Base-by-base conservation (phyloP, 1,140 invertebrate species). In the Drosophila suzukii region DNA sequence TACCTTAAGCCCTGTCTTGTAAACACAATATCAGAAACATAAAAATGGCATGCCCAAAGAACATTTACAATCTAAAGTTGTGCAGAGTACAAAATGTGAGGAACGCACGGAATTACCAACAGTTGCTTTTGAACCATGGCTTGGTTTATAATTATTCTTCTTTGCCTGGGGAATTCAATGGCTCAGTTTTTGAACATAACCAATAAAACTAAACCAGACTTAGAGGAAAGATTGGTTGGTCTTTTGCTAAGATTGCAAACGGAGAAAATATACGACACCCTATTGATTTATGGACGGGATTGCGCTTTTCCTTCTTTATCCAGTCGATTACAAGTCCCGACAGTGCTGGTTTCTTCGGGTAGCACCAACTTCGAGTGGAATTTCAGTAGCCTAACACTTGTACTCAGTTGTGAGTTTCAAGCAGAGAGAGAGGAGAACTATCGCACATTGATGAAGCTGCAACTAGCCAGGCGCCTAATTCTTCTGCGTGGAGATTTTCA, bases 291-390 rank as follows among this genome's bases (percentile, higher is more conserved):
- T 30, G 70, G 66, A 27, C 20, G 43, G 0, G 43, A 47, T 12
- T 85, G 82, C 27, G 20, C 53, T 20, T 75, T 81, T 13, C 57
- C 78, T 20, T 27, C 4, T 0, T 17, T 86, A 7, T 27, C 73
- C 17, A 32, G 6, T 0, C 32, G 32, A 6, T 34, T 86, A 12
- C 1, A 43, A 2, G 10, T 57, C 1, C 47, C 78, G 13, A 53
- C 43, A 7, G 65, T 82, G 24, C 32, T 85, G 30, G 51, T 78
- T 0, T 2, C 53, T 0, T n/a, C 46, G 0, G 75, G 65, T 2
- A 68, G 70, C 56, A 78, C 78, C 3, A 8, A 13, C 10, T 55
- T 6, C 0, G 70, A 81, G 0, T 85, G 82, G 82, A 32, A 47
- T 2, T 85, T 75, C n/a, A 61, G 36, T 44, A 72, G n/a, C 6